phyloP scores from a whole-genome alignment of 2,888 invertebrate genomes.

The Reticulitermes lucifugus region DNA sequence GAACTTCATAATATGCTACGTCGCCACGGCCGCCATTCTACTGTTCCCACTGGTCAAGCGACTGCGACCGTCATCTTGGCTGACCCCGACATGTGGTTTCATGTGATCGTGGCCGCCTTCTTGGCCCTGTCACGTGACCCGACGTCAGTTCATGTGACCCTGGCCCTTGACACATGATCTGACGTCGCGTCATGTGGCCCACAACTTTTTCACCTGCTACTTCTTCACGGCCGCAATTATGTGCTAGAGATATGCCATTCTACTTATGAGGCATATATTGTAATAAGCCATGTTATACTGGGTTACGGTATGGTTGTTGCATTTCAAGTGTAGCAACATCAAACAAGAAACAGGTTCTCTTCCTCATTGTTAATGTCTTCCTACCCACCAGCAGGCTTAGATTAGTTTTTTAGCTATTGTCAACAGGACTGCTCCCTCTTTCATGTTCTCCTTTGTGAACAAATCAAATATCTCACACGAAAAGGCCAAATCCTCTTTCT shows the following conservation, averaged over 20 bases:
- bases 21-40: too few species aligned
- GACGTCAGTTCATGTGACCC: too few species aligned
- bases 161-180: too few species aligned
- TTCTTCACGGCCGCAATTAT: too few species aligned
- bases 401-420: background rate
- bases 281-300: background rate
- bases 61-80: too few species aligned
- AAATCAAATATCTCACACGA: background rate
- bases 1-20: too few species aligned
- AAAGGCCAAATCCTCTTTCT: background rate
- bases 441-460: slow-evolving; percentile 2
- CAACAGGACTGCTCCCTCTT: background rate
- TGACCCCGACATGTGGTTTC: too few species aligned
- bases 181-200: too few species aligned
- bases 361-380: background rate
- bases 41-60: too few species aligned
- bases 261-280: background rate
- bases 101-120: too few species aligned
- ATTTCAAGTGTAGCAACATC: background rate
- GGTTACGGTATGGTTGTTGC: background rate
- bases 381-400: slow-evolving; percentile 2
- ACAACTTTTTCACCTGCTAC: too few species aligned
- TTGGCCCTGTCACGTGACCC: too few species aligned
- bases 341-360: slow-evolving; percentile 3
- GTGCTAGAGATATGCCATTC: background rate